These are phyloP conservation scores for Burhinus bistriatus DNA, from an alignment of 2,113 vertebrate species.

Conservation along the genomic window DNA sequence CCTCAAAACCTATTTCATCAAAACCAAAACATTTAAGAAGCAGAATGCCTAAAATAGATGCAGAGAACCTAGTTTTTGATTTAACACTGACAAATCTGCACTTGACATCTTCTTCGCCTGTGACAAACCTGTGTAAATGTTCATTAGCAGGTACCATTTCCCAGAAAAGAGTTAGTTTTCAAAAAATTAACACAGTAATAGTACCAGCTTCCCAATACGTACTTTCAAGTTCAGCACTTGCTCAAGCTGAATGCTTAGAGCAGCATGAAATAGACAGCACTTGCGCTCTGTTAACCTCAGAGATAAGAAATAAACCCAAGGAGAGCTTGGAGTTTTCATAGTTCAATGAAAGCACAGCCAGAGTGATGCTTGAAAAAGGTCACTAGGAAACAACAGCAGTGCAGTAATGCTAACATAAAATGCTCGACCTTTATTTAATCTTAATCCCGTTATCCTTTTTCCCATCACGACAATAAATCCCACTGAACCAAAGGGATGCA, in stretches of 20 bases:
- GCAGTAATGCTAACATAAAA: neutral
- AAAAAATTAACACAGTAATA: neutral
- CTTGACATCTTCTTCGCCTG: neutral
- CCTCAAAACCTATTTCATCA: neutral
- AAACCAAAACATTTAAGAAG: neutral
- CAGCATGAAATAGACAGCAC: neutral
- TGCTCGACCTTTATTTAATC: slow-evolving; percentile 1
- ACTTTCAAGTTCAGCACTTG: neutral
- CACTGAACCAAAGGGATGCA: neutral
- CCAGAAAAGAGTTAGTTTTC: neutral
- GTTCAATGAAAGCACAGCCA: neutral
- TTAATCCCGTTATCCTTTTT: neutral
- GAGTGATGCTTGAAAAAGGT: neutral
- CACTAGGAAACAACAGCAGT: neutral
- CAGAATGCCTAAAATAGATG: neutral
- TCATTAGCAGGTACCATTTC: neutral
- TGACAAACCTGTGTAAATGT: neutral
- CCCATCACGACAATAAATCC: neutral
- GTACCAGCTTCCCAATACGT: neutral
- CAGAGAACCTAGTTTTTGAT: neutral
- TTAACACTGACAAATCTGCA: neutral
- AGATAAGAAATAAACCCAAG: neutral
- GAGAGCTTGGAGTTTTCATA: neutral
- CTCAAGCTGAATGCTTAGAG: slow-evolving; percentile 8
- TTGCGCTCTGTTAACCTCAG: neutral